phyloP scores from a whole-genome alignment of 35 echinoderm and acorn worm genomes.

The Heliocidaris tuberculata region DNA sequence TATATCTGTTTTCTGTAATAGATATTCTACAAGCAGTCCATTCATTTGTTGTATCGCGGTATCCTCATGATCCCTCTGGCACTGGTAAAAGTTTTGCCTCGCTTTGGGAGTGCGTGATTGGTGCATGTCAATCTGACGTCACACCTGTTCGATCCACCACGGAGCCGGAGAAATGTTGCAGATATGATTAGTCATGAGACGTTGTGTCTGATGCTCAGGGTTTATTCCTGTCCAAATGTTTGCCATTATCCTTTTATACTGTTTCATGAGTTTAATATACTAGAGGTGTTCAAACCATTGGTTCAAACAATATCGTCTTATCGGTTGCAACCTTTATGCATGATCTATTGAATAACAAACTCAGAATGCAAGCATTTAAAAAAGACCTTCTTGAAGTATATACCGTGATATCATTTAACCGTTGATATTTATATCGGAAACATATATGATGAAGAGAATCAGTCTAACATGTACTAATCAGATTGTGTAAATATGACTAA shows the following conservation, averaged over 20 bases:
- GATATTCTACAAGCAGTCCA: neutral
- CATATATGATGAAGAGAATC: too few species aligned
- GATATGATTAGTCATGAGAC: neutral
- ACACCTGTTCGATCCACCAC: slow-evolving; percentile 5
- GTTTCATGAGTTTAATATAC: too few species aligned
- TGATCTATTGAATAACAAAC: too few species aligned
- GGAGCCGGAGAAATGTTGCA: neutral
- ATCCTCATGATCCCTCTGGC: neutral
- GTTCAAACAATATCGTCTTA: too few species aligned
- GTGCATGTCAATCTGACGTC: slow-evolving; percentile 12
- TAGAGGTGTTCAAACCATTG: too few species aligned
- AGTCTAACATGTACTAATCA: too few species aligned
- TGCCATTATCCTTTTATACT: neutral
- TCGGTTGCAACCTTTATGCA: too few species aligned
- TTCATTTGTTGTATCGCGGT: neutral
- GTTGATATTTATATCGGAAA: too few species aligned
- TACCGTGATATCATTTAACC: too few species aligned
- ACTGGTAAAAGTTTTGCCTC: neutral
- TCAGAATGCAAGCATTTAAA: too few species aligned
- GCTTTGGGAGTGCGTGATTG: neutral
- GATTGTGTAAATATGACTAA: too few species aligned
- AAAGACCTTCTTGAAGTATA: too few species aligned
- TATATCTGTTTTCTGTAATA: neutral
- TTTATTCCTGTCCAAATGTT: neutral
- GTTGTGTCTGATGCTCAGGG: neutral